phyloP scores from a whole-genome alignment of 2,113 vertebrate species.

The Ammodytes marinus region DNA sequence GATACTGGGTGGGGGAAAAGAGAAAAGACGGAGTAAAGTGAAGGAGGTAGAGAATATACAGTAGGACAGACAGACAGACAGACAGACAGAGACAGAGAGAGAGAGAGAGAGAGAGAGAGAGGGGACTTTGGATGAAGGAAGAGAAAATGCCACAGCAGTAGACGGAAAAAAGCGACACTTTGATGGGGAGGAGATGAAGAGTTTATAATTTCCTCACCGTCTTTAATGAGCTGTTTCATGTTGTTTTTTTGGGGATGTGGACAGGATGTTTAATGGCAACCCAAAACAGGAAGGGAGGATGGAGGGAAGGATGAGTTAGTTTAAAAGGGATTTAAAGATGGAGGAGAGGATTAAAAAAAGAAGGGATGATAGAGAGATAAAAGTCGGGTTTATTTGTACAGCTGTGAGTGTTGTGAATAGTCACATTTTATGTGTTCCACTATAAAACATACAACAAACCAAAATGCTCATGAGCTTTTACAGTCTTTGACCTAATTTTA shows the following conservation, averaged over 20 bases:
- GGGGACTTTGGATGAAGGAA: neutral
- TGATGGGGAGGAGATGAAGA: constrained; percentile 52
- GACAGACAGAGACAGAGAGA: constrained; percentile 30
- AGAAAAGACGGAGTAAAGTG: neutral
- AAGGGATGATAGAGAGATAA: neutral
- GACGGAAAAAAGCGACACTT: constrained; percentile 19
- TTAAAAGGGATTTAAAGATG: constrained; percentile 3
- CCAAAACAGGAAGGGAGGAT: constrained; percentile 3
- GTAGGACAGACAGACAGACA: constrained; percentile 3
- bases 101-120: constrained; percentile 6
- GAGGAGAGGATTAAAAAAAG: neutral
- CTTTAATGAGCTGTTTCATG: constrained; percentile 44
- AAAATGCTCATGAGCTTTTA: neutral
- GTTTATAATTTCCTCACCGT: constrained; percentile 50
- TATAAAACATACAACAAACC: neutral
- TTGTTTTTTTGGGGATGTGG: constrained; percentile 42
- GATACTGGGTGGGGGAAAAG: constrained; percentile 23
- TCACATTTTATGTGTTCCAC: neutral
- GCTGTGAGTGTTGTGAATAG: neutral
- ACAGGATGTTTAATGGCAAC: constrained; percentile 56
- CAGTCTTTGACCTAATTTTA: constrained; percentile 23
- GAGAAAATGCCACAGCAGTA: neutral
- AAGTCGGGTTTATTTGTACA: neutral
- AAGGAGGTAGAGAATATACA: constrained; percentile 13
- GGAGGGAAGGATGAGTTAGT: neutral